Evolutionary conservation across 2,113 vertebrate species (phyloP), one percentile per base, ranked within the genome.

Genomic region (Tautogolabrus adspersus): DNA sequence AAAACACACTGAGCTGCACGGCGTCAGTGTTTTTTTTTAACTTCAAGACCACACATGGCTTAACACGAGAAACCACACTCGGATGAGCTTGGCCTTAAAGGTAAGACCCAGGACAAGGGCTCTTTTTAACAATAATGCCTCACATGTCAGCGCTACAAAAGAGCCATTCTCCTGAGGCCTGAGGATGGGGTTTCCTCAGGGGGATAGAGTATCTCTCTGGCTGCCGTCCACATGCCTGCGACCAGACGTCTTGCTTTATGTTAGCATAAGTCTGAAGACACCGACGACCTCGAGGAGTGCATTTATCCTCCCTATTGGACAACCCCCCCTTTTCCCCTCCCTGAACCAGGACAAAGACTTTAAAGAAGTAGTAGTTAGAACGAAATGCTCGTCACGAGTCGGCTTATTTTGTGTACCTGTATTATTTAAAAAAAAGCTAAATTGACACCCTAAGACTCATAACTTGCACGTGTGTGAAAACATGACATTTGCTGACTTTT

Each of bases 141-240:
- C 85, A 56, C 69, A 87, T 81, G 84, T 87, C 88, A 61, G 47
- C 10, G 16, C 21, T 23, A 93, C 91, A 93, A 93, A 34, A 86
- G 85, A 79, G 67, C 73, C 74, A 72, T 88, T 92, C 87, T 92
- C 72, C 63, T 13, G 66, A 72, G 73, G 65, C 72, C 74, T 1
- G 23, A 19, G 90, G 91, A 92, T 92, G 89, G 79, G 63, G 87
- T 93, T 93, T 90, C 91, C 84, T 81, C 60, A 5, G 55, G 49
- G 63, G 87, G 88, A 86, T 93, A 88, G 79, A 85, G 85, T 92
- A 8, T 78, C 91, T 67, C 62, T 47, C 71, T 87, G 89, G 78
- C 85, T 73, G 38, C 1, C 37, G 22, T 66, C 87, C 82, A 87
- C 80, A 63, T 9, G 74, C 23, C 71, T 73, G 55, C 52, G 76